A percentile compares a stretch with the other conserved stretches of the same genome.
Evolutionary conservation across 2,113 vertebrate species (phyloP).

Genomic region (Gasterosteus nipponicus): DNA sequence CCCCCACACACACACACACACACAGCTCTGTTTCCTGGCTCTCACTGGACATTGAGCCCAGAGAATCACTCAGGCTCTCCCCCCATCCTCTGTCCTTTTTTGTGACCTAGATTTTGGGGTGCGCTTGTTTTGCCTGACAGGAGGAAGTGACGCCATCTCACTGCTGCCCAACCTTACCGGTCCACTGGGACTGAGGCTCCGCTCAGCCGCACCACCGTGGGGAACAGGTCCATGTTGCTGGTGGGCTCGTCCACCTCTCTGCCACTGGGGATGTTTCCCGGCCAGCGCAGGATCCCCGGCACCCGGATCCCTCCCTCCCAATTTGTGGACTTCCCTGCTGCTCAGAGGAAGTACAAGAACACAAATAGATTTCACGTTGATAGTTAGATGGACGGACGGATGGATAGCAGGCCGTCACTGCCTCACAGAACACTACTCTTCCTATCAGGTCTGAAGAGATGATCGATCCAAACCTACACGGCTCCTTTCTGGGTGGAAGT

Average conservation of each 20-base stretch:
- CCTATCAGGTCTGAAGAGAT: no score
- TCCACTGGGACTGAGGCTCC: conserved; percentile 78
- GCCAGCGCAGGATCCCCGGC: conserved; percentile 86
- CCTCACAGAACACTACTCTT: no score
- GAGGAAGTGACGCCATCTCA: conserved; percentile 2
- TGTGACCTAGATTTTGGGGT: conserved; percentile 39
- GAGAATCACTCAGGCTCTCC: no score
- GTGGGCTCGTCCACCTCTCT: conserved; percentile 80
- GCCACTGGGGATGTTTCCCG: conserved; percentile 73
- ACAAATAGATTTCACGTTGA: background rate
- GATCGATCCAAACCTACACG: no score
- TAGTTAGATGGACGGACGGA: no score
- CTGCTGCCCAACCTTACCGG: conserved; percentile 77
- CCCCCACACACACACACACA: no score
- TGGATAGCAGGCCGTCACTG: no score
- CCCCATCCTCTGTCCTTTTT: background rate
- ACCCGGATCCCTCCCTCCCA: conserved; percentile 93
- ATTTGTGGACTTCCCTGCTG: conserved; percentile 89
- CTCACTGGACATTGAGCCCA: no score
- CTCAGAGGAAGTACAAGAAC: background rate
- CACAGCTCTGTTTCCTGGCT: background rate
- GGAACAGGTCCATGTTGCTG: conserved; percentile 93
- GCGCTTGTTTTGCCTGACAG: conserved; percentile 37
- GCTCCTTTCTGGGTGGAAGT: no score
- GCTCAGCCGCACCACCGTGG: conserved; percentile 82